Evolutionary conservation across 92 coral and sea anemone genomes (phyloP).

Genomic region (Blastomussa wellsi): DNA sequence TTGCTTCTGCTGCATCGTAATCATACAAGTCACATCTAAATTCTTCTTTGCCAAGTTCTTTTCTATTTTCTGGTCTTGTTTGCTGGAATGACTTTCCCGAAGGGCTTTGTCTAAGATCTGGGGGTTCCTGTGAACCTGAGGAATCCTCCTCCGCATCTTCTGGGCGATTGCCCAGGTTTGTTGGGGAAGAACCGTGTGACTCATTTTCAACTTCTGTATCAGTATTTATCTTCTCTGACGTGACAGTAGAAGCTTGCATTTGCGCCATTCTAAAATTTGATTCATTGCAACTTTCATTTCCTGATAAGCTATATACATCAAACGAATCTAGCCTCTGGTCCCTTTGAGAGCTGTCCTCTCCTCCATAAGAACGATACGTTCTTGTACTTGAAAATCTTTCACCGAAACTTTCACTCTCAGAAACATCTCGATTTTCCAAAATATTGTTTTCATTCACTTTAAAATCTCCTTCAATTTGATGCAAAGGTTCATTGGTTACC

Average conservation of each 20-base stretch:
- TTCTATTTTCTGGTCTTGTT: background rate
- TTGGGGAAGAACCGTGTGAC: background rate
- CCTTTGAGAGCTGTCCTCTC: background rate
- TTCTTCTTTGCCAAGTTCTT: background rate
- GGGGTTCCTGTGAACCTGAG: conserved; percentile 15
- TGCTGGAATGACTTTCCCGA: background rate
- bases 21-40: background rate
- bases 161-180: background rate
- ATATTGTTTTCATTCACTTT: conserved; percentile 7
- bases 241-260: background rate
- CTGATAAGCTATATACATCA: background rate
- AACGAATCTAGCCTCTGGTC: background rate
- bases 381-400: background rate
- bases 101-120: background rate
- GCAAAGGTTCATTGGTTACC: background rate
- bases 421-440: background rate
- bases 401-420: background rate
- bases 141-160: background rate
- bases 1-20: background rate
- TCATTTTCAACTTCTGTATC: background rate
- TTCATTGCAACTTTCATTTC: background rate
- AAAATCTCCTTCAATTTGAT: background rate
- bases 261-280: background rate
- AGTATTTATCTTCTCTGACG: background rate
- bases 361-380: background rate